Base-by-base conservation (phyloP, 2,113 vertebrate species). In the Irena cyanogastra region DNA sequence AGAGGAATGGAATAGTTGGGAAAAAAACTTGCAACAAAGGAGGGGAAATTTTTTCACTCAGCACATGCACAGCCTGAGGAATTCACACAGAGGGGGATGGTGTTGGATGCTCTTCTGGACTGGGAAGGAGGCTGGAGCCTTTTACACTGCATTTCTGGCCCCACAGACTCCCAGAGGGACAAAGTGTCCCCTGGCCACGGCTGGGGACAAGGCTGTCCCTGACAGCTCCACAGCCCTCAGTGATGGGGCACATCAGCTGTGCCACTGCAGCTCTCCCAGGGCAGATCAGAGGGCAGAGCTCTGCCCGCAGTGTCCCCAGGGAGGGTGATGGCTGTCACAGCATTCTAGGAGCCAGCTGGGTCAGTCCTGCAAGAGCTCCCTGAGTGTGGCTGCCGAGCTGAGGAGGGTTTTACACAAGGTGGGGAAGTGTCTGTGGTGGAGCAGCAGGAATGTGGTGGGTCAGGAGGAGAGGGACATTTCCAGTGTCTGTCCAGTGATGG, bases 311-410 rank as follows among this genome's bases (percentile, higher is more conserved):
- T 7, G 23, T 76, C 57, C 60, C 61, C 63, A 60, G 72, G 35
- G 22, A 26, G 26, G 16, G 11, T 42, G 68, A 7, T 30, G 54
- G 61, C 39, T 79, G 44, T 37, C 69, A 16, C 1, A 19, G 20
- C 17, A 2, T 7, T 2, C 1, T 1, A 42, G 84, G 68, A 69
- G 16, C 33, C 27, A 5, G 7, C 81, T 69, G 77, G 59, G 10
- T 60, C 16, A 72, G 54, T 12, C 37, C 9, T n/a, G 54, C 41
- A 56, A 5, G 59, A 74, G 31, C 10, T 39, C 26, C 20, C 20
- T 5, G 59, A 59, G 24, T 0, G 0, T 1, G 1, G 41, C 16
- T 53, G 17, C 57, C 0, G 12, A 45, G 27, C n/a, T 37, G 3
- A 18, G 1, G 20, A 2, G 7, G 2, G 23, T 74, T 72, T 16